These are phyloP conservation scores for Latrodectus elegans DNA, from an alignment of 2,888 invertebrate species.

Conservation along the genomic window DNA sequence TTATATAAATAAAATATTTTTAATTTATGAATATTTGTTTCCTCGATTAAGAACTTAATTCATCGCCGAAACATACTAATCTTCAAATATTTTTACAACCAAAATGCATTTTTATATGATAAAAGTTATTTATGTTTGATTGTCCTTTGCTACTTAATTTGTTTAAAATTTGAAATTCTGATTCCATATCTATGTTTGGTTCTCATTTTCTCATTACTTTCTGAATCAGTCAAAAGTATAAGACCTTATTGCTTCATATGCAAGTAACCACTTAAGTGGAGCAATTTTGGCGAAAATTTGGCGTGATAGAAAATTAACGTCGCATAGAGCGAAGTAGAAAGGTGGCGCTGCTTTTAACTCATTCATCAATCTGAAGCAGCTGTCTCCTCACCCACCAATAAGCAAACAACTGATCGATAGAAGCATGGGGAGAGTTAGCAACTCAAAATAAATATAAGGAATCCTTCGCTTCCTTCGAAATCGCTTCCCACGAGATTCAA, in stretches of 20 bases:
- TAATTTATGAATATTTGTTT: too few relatives aligned
- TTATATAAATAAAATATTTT: too few relatives aligned
- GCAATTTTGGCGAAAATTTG: slow-evolving; percentile 32
- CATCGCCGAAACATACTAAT: too few relatives aligned
- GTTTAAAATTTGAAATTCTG: not conserved
- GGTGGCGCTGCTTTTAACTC: slow-evolving; percentile 65
- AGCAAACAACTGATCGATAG: slow-evolving; percentile 66
- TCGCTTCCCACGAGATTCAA: slow-evolving; percentile 1
- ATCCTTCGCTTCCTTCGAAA: slow-evolving; percentile 30
- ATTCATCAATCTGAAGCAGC: slow-evolving; percentile 65
- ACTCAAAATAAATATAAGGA: slow-evolving; percentile 51
- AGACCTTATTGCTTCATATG: too few relatives aligned
- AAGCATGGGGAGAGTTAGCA: slow-evolving; percentile 13
- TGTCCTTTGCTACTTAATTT: not conserved
- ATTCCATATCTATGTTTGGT: not conserved
- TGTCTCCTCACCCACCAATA: slow-evolving; percentile 65
- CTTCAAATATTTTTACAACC: too few relatives aligned
- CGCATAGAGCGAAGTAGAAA: slow-evolving; percentile 24
- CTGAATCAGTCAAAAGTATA: too few relatives aligned
- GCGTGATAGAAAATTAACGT: slow-evolving; percentile 53
- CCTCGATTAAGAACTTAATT: too few relatives aligned
- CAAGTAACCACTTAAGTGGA: not conserved
- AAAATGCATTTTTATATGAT: too few relatives aligned
- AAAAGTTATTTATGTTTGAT: too few relatives aligned
- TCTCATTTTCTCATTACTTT: not conserved